These are phyloP conservation scores for Indri indri DNA, from an alignment of 2,113 vertebrate genomes.

Conservation along the genomic window DNA sequence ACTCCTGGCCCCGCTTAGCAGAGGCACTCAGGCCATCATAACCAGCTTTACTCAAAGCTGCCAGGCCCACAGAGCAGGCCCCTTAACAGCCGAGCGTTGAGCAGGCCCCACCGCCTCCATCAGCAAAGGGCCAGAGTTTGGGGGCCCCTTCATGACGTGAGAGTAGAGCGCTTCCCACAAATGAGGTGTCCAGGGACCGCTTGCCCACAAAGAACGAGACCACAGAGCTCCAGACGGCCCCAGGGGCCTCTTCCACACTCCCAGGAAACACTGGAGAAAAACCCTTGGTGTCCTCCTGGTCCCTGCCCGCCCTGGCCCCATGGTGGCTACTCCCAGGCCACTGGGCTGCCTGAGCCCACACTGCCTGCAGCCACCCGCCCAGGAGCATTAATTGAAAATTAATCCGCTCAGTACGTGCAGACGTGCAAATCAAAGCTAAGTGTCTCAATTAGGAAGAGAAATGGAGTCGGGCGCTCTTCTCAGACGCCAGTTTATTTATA, in stretches of 20 bases:
- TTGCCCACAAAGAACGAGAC: background rate
- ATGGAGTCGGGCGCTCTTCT: conserved; percentile 63
- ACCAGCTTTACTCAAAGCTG: background rate
- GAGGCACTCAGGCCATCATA: background rate
- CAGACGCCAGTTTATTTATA: conserved; percentile 50
- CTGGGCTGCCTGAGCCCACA: conserved; percentile 39
- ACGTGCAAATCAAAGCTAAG: conserved; percentile 75
- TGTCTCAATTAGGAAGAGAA: conserved; percentile 78
- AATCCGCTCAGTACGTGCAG: conserved; percentile 72
- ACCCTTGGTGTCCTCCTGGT: background rate
- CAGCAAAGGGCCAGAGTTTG: background rate
- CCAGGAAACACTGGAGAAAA: background rate
- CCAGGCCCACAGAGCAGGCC: background rate
- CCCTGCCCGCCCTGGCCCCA: background rate
- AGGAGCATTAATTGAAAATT: conserved; percentile 81
- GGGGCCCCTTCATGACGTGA: background rate
- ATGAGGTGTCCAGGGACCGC: background rate
- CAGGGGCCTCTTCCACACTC: rapidly evolving
- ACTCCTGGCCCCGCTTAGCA: background rate
- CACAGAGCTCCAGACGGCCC: background rate
- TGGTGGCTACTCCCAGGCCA: background rate
- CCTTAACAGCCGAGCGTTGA: background rate
- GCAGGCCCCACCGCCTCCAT: background rate
- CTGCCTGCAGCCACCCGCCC: conserved; percentile 51
- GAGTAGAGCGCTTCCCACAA: background rate